phyloP scores from a whole-genome alignment of 2,797 vertebrate genomes.

The Lepilemur septentrionalis region DNA sequence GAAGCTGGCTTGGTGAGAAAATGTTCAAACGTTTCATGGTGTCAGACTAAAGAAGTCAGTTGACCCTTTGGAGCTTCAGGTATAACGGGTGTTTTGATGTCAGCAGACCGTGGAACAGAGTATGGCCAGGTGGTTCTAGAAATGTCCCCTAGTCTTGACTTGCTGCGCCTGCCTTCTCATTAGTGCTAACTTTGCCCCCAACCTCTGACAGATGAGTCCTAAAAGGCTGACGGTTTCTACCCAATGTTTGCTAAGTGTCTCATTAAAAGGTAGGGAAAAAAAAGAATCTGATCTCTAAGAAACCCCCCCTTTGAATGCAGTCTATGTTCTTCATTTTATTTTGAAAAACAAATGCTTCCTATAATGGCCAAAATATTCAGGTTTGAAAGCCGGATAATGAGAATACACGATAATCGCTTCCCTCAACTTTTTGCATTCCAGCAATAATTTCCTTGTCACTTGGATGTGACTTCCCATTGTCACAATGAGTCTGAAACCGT shows the following conservation, averaged over 20 bases:
- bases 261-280: conserved; percentile 14
- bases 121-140: neutral
- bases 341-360: conserved; percentile 51
- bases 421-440: neutral
- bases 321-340: conserved; percentile 55
- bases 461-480: conserved; percentile 33
- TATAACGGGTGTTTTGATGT: neutral
- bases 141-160: neutral
- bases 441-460: conserved; percentile 42
- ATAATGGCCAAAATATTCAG: conserved; percentile 49
- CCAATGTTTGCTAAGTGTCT: neutral
- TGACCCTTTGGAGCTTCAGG: neutral
- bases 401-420: neutral
- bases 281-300: conserved; percentile 45
- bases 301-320: neutral
- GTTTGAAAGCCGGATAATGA: conserved; percentile 58
- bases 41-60: neutral
- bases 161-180: neutral
- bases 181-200: neutral
- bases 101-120: neutral
- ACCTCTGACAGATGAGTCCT: neutral
- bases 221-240: neutral
- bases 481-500: conserved; percentile 34
- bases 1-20: neutral
- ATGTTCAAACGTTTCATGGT: neutral